Evolutionary conservation across 2,888 invertebrate genomes (phyloP).

Genomic region (Thecophora atra): DNA sequence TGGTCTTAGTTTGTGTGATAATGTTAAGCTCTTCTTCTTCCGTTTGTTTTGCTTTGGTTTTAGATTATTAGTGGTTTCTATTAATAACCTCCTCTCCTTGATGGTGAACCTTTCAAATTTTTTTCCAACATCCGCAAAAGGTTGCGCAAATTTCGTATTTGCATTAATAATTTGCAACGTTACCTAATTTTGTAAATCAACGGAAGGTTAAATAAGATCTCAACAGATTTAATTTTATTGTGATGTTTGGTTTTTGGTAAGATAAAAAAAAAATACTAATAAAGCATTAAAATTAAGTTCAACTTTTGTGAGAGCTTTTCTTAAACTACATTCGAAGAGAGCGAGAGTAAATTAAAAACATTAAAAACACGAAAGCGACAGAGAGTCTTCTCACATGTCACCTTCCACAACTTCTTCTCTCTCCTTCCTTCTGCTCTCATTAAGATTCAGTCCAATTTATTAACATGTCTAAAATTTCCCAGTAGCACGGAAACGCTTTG

Average conservation of each 20-base stretch:
- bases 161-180: neutral
- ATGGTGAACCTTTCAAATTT: neutral
- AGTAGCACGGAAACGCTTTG: conserved; percentile 24
- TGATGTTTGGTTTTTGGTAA: too few relatives aligned
- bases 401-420: neutral
- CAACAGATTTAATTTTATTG: neutral
- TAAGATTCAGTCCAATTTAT: neutral
- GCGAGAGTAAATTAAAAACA: neutral
- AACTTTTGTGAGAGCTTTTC: too few relatives aligned
- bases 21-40: neutral
- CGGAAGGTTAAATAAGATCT: neutral
- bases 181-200: neutral
- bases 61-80: neutral
- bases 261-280: too few relatives aligned
- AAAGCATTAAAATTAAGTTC: too few relatives aligned
- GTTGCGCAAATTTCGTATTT: neutral
- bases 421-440: neutral
- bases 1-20: neutral
- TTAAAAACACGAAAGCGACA: neutral
- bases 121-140: neutral
- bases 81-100: neutral
- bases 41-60: neutral
- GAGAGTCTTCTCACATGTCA: neutral
- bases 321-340: neutral
- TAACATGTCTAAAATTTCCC: neutral